phyloP scores from a whole-genome alignment of 2,113 vertebrate species.

The Phoxinus phoxinus region DNA sequence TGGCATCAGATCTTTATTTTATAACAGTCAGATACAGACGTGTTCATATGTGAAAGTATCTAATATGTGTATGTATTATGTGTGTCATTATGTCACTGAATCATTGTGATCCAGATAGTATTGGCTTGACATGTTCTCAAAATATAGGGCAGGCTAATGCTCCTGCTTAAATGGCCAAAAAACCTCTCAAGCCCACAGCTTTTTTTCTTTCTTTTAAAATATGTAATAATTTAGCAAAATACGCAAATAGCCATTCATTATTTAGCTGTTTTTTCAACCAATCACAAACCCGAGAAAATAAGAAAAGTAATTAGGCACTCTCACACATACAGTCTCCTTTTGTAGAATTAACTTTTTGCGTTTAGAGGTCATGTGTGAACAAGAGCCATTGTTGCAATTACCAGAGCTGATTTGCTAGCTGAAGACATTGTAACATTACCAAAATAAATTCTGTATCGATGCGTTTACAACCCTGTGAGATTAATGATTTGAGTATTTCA shows the following conservation, averaged over 20 bases:
- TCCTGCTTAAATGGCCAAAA: slow-evolving; percentile 10
- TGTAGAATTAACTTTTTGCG: neutral
- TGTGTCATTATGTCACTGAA: slow-evolving; percentile 20
- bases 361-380: neutral
- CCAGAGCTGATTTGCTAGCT: neutral
- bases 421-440: neutral
- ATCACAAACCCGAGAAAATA: neutral
- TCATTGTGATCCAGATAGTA: slow-evolving; percentile 16
- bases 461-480: neutral
- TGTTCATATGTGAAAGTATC: neutral
- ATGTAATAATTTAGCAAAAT: neutral
- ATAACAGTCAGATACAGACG: neutral
- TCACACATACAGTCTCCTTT: neutral
- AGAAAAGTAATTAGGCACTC: neutral
- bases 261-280: neutral
- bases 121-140: neutral
- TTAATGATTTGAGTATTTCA: neutral
- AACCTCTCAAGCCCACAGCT: slow-evolving; percentile 4
- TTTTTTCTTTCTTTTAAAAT: neutral
- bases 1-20: neutral
- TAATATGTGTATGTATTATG: slow-evolving; percentile 11
- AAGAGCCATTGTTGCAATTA: neutral
- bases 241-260: neutral
- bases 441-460: neutral
- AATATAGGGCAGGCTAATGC: slow-evolving; percentile 26